These are phyloP conservation scores for Pherbina coryleti DNA, from an alignment of 2,888 invertebrate species.

Conservation along the genomic window DNA sequence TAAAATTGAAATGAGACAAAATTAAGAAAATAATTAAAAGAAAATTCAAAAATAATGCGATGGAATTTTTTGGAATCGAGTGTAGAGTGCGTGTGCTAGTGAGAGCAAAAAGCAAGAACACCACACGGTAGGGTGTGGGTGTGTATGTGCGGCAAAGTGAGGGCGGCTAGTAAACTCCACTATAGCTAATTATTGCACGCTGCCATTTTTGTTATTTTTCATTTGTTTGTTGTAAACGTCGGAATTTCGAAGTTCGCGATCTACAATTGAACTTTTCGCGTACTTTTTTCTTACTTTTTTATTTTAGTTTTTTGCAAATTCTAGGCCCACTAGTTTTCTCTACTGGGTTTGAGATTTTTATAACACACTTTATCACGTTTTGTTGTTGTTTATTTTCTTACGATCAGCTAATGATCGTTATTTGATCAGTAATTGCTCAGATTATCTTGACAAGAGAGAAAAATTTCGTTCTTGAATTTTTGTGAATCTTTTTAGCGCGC, in stretches of 20 bases:
- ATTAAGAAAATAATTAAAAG: not conserved
- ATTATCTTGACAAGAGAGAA: not conserved
- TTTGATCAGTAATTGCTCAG: not conserved
- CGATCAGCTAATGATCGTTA: not conserved
- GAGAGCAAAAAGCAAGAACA: not conserved
- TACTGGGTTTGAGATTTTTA: not conserved
- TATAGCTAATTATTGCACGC: not conserved
- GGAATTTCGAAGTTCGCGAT: not conserved
- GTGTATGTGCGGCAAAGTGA: not conserved
- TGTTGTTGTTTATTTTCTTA: not conserved
- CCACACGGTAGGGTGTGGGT: not conserved
- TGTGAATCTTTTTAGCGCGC: not conserved
- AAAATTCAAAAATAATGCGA: not conserved
- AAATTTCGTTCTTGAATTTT: not conserved
- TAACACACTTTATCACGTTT: not conserved
- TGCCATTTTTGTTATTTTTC: not conserved
- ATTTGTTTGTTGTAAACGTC: too few relatives aligned
- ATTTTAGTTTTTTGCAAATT: not conserved
- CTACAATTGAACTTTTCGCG: not conserved
- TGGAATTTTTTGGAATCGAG: not conserved
- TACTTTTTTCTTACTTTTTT: not conserved
- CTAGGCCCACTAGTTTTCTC: not conserved
- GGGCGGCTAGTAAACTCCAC: not conserved
- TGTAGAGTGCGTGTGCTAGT: not conserved
- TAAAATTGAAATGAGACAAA: constrained; percentile 41